phyloP scores from a whole-genome alignment of 2,113 vertebrate genomes.

The Strix uralensis region DNA sequence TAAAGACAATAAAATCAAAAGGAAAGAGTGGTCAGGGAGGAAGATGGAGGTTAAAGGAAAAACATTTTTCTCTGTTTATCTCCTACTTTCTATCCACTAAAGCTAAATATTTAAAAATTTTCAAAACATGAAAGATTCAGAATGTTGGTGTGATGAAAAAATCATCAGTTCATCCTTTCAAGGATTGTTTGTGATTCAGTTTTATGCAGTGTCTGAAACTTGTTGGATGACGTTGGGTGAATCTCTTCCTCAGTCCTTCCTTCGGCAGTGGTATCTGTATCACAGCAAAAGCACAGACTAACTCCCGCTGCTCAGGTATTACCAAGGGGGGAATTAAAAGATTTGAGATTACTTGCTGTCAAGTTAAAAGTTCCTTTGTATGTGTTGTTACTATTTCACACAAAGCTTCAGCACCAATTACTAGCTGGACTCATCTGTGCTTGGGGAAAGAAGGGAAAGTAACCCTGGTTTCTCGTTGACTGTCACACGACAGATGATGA shows the following conservation, averaged over 20 bases:
- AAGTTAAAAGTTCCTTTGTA: neutral
- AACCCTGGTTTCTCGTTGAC: neutral
- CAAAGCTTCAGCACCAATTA: neutral
- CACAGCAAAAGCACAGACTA: neutral
- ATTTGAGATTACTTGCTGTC: too few species aligned
- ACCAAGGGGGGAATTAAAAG: neutral
- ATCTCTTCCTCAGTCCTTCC: neutral
- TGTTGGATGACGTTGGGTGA: neutral
- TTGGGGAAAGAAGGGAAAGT: neutral
- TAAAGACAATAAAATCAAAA: neutral
- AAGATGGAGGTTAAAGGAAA: neutral
- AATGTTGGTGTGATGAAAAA: neutral
- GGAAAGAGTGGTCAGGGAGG: neutral
- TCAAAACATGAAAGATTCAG: neutral
- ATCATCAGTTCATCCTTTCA: neutral
- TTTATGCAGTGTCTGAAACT: neutral
- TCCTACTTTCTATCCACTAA: neutral
- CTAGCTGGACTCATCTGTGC: neutral
- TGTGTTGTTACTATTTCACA: neutral
- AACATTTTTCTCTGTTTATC: neutral
- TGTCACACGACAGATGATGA: accelerated
- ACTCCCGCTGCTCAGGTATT: neutral
- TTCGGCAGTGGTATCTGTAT: neutral
- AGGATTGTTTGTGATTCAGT: neutral
- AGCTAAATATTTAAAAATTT: neutral